phyloP scores from a whole-genome alignment of 2,797 vertebrate genomes.

The Cheirogaleus major region DNA sequence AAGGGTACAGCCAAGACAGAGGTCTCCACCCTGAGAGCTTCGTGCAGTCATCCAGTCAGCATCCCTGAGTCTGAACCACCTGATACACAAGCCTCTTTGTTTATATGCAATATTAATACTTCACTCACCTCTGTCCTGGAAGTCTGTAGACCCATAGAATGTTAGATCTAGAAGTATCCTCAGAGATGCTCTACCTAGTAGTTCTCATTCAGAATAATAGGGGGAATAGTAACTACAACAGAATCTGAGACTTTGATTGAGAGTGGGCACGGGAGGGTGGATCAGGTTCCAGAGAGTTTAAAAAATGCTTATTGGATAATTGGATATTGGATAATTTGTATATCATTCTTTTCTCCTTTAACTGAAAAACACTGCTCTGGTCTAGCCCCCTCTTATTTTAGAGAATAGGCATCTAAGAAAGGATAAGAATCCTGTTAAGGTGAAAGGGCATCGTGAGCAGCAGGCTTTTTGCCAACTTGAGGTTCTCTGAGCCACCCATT shows the following conservation, averaged over 20 bases:
- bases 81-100: background rate
- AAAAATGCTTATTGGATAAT: background rate
- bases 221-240: background rate
- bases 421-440: background rate
- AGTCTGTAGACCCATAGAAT: background rate
- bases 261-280: background rate
- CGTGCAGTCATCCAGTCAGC: background rate
- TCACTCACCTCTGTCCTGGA: background rate
- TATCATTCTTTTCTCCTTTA: background rate
- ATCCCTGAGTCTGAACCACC: background rate
- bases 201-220: background rate
- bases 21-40: background rate
- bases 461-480: background rate
- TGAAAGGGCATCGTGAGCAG: background rate
- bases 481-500: background rate
- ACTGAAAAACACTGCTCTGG: background rate
- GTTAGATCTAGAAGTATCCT: background rate
- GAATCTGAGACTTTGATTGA: background rate
- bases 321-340: background rate
- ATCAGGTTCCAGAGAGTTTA: background rate
- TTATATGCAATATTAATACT: background rate
- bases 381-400: background rate
- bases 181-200: background rate
- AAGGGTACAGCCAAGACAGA: background rate
- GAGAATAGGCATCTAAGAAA: background rate